A percentile compares a stretch with the other conserved stretches of the same genome.
Conservation (phyloP, 53 echinoderm and acorn worm genomes). For the Stichopus horrens region DNA sequence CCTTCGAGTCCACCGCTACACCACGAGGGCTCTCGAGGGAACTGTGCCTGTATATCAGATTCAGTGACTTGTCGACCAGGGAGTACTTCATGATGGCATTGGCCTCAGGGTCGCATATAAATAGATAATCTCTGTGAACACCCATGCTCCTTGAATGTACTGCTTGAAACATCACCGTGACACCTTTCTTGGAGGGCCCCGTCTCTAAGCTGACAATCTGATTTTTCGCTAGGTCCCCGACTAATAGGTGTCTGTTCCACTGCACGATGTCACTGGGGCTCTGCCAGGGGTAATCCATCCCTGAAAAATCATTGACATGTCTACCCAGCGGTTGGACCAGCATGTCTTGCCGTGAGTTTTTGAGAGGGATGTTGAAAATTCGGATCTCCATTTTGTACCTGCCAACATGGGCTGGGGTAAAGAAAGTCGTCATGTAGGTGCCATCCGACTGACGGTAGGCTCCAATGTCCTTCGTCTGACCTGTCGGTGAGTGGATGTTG, state of each 20-base stretch:
- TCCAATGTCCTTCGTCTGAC: slow-evolving; percentile 29
- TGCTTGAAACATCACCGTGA: slow-evolving; percentile 9
- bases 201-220: slow-evolving; percentile 24
- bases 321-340: slow-evolving; percentile 27
- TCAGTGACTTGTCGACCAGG: slow-evolving; percentile 19
- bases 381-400: slow-evolving; percentile 45
- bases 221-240: slow-evolving; percentile 37
- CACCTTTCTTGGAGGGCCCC: background rate
- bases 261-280: slow-evolving; percentile 46
- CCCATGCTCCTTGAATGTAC: slow-evolving; percentile 38
- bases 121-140: background rate
- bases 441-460: slow-evolving; percentile 41
- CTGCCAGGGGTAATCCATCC: slow-evolving; percentile 38
- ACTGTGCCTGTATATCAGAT: slow-evolving; percentile 30
- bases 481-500: slow-evolving; percentile 42
- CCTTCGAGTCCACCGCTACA: slow-evolving; percentile 37
- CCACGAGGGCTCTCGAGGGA: slow-evolving; percentile 35
- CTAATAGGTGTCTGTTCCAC: slow-evolving; percentile 30
- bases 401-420: slow-evolving; percentile 42
- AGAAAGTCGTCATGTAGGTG: slow-evolving; percentile 32
- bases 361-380: slow-evolving; percentile 35
- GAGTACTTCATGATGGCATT: slow-evolving; percentile 45
- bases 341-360: slow-evolving; percentile 38
- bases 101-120: slow-evolving; percentile 39
- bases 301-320: background rate